Base-by-base conservation (phyloP, 2,888 invertebrate genomes). In the Leptinotarsa peninsularis region DNA sequence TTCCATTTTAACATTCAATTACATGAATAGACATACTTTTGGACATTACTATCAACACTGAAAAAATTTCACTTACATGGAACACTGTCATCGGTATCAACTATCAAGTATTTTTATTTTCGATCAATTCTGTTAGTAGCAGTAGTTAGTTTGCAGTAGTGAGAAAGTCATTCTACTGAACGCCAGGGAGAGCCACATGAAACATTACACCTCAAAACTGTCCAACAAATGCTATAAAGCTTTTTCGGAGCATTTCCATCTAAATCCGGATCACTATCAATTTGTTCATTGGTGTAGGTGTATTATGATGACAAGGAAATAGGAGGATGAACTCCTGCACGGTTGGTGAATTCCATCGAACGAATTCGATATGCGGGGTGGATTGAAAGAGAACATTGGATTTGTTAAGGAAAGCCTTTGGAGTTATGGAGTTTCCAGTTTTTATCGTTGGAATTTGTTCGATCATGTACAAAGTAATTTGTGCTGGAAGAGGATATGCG, bases 321-420 rank as follows among this genome's bases (percentile, higher is more conserved):
- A 18, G 7, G 27, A 58, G 15, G 21, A 58, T 23, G 21, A 58
- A 58, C 18, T 23, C 23, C 58, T 18, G 21, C 14, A 23, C 23
- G 58, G 58, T 15, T 58, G 23, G 58, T 4, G 18, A 58, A 58
- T 58, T 58, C 23, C 15, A 58, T 15, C 14, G 15, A 58, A 58
- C 14, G 58, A 58, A 58, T 23, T 58, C 17, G 58, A 58, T 58
- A 58, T 23, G 58, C 4, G 18, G 58, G 17, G 58, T 58, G 17
- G 58, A 58, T 58, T 58, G 58, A 58, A 58, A 58, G 14, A 23
- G 58, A 58, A 58, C 21, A 58, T 58, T 27, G 58, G 58, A 58
- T 58, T 58, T 21, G 58, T 58, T 58, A 23, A 13, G 58, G 4
- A 23, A 21, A 58, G 58, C 27, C 23, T 58, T 21, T 14, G 23